These are phyloP conservation scores for Anabas testudineus DNA, from an alignment of 2,797 vertebrate genomes.

Conservation along the genomic window DNA sequence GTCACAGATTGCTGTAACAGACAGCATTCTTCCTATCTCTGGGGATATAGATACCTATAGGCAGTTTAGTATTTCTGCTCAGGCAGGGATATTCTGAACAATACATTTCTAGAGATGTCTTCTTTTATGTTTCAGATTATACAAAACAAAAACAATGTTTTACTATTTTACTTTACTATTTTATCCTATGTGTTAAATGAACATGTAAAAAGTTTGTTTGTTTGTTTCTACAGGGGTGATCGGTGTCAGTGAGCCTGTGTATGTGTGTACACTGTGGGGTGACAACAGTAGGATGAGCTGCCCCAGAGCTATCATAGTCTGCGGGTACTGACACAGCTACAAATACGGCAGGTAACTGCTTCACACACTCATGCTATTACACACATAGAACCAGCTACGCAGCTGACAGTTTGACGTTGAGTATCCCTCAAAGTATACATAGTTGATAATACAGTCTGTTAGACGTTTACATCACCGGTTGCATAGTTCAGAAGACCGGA, in stretches of 20 bases:
- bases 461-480: not conserved
- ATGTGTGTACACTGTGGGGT: constrained; percentile 45
- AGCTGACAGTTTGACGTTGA: not conserved
- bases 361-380: constrained; percentile 12
- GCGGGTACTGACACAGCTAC: constrained; percentile 75
- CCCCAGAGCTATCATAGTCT: constrained; percentile 62
- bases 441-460: constrained; percentile 3
- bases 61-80: not conserved
- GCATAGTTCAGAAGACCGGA: not conserved
- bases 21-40: constrained; percentile 6
- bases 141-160: not conserved
- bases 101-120: not conserved
- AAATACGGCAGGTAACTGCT: constrained; percentile 79
- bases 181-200: constrained; percentile 7
- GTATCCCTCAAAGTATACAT: not conserved
- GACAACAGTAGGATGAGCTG: constrained; percentile 74
- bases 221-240: constrained; percentile 70
- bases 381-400: not conserved
- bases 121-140: constrained; percentile 3
- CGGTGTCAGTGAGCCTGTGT: constrained; percentile 36
- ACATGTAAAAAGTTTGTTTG: constrained; percentile 51
- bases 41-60: not conserved
- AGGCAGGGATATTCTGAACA: not conserved
- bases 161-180: not conserved
- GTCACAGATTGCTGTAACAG: constrained; percentile 11